phyloP scores from a whole-genome alignment of 2,113 vertebrate genomes.

The Sphaerodactylus townsendi region DNA sequence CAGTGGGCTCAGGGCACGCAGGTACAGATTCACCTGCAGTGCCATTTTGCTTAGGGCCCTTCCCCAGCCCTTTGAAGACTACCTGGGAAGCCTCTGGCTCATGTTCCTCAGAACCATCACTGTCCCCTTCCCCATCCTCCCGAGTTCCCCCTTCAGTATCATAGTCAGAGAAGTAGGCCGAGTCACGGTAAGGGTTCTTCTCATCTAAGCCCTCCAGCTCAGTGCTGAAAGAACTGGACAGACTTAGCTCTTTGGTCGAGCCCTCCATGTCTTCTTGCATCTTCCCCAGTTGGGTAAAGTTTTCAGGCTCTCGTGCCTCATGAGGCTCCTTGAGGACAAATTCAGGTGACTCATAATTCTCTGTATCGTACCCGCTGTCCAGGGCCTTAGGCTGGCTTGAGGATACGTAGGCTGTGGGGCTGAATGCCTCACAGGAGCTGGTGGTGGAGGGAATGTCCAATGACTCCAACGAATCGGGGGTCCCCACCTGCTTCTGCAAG shows the following conservation, averaged over 20 bases:
- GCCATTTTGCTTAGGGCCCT: accelerated
- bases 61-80: neutral
- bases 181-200: slow-evolving; percentile 90
- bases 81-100: slow-evolving; percentile 1
- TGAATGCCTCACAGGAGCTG: slow-evolving; percentile 82
- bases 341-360: slow-evolving; percentile 95
- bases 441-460: slow-evolving; percentile 83
- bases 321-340: slow-evolving; percentile 90
- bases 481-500: slow-evolving; percentile 86
- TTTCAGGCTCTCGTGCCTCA: slow-evolving; percentile 74
- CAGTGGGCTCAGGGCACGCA: slow-evolving; percentile 17
- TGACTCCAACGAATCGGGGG: slow-evolving; percentile 86
- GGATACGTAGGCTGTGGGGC: slow-evolving; percentile 71
- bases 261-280: slow-evolving; percentile 64
- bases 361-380: slow-evolving; percentile 96
- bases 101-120: slow-evolving; percentile 38
- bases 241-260: slow-evolving; percentile 44
- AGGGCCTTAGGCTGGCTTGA: slow-evolving; percentile 84
- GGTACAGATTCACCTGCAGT: slow-evolving; percentile 16
- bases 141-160: slow-evolving; percentile 81
- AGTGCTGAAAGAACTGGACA: slow-evolving; percentile 50
- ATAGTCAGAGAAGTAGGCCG: slow-evolving; percentile 95
- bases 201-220: slow-evolving; percentile 76
- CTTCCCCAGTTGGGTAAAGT: slow-evolving; percentile 64
- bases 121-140: slow-evolving; percentile 75